Base-by-base conservation (phyloP, 2,797 vertebrate species). In the Trichosurus vulpecula region DNA sequence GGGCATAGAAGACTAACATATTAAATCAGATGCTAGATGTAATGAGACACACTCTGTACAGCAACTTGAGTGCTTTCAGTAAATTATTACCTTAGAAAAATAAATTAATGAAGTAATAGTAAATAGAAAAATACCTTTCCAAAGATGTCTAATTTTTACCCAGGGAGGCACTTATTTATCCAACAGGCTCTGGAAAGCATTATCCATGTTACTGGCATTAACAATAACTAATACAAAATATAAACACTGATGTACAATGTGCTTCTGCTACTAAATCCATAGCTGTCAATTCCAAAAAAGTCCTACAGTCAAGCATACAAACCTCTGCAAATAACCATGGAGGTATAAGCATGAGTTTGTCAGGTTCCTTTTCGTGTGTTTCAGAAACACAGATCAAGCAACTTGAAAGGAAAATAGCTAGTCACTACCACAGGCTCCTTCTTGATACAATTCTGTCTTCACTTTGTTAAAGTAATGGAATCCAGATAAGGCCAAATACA, bases 371-470 rank as follows among this genome's bases (percentile, higher is more conserved):
- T 89, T 29, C 61, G 91, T 61, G 35, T 91, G 14, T 95, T 97
- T 97, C 55, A 91, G 90, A 29, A 10, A n/a, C 56, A 47, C 19
- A 8, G 6, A 93, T 96, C 91, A 97, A 97, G 94, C 52, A 94
- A 53, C 96, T 92, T 96, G 91, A 97, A 97, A 93, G 25, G 93
- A 96, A 97, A 98, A 95, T 74, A 92, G 95, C 92, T 94, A 92
- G 94, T 95, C 6, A 2, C 61, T 25, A 91, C 47, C 81, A 89
- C 22, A 0, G 52, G 22, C 74, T 96, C 91, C 52, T 90, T 91
- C 74, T 54, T 1, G 4, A 2, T 61, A 52, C 93, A 97, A 98
- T 97, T 97, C 9, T n/a, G 89, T 94, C 93, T 97, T 96, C 95
- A 66, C 90, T 93, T 56, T 91, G 57, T 94, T 61, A 93, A 93